Conservation (phyloP, 2,888 invertebrate genomes). For the Hypolimnas misippus region DNA sequence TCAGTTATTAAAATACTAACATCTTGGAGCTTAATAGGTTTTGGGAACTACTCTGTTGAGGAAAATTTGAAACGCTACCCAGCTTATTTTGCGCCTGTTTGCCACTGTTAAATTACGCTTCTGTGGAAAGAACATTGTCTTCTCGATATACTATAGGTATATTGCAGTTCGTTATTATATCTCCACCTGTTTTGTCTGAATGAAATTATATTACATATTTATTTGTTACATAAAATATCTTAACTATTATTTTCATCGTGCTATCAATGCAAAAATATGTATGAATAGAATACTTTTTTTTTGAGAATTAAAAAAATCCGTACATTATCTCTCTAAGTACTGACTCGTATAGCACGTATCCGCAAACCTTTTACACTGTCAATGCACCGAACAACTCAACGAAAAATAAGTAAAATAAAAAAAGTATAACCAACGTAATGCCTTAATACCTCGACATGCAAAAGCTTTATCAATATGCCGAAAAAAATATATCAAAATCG, state of each 20-base stretch:
- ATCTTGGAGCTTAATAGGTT: slow-evolving; percentile 75
- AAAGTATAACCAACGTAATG: not conserved
- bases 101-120: slow-evolving; percentile 55
- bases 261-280: too few relatives aligned
- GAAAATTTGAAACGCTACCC: slow-evolving; percentile 53
- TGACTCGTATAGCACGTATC: too few relatives aligned
- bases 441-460: not conserved
- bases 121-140: slow-evolving; percentile 14
- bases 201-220: too few relatives aligned
- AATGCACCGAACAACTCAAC: not conserved
- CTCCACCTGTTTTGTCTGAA: not conserved
- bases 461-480: not conserved
- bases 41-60: slow-evolving; percentile 59
- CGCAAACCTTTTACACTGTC: too few relatives aligned
- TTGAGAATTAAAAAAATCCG: too few relatives aligned
- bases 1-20: slow-evolving; percentile 78
- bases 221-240: too few relatives aligned
- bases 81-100: slow-evolving; percentile 37
- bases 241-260: too few relatives aligned
- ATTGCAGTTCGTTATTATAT: not conserved
- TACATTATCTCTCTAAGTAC: too few relatives aligned
- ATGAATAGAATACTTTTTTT: too few relatives aligned
- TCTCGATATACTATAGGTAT: not conserved
- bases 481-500: not conserved
- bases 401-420: not conserved